Conservation (phyloP, 2,888 invertebrate species). For the Drosophila nr. perissopoda region DNA sequence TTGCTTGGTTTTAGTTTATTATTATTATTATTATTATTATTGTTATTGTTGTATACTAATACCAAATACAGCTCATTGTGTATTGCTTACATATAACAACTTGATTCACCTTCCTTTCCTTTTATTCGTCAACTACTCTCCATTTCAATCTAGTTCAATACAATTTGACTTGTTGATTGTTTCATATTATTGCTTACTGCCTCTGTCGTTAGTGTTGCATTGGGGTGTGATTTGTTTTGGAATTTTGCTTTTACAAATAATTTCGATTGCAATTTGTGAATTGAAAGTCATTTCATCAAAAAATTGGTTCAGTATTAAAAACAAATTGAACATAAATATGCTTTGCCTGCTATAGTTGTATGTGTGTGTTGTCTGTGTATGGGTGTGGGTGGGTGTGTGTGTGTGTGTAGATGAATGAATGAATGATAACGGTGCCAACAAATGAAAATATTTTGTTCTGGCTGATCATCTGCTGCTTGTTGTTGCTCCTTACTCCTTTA, state of each 20-base stretch:
- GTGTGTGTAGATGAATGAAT: slow-evolving; percentile 11
- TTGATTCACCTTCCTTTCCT: background rate
- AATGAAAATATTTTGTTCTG: slow-evolving; percentile 12
- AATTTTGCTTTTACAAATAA: slow-evolving; percentile 33
- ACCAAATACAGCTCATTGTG: slow-evolving; percentile 43
- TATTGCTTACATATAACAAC: slow-evolving; percentile 32
- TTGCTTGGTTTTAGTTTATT: slow-evolving; percentile 16
- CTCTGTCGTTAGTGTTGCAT: slow-evolving; percentile 3
- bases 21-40: slow-evolving; percentile 4
- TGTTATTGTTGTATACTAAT: slow-evolving; percentile 25
- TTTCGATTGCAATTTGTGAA: slow-evolving; percentile 34
- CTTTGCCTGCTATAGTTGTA: slow-evolving; percentile 45
- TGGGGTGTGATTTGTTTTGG: slow-evolving; percentile 26
- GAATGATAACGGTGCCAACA: slow-evolving; percentile 2
- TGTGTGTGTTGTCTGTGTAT: slow-evolving; percentile 14
- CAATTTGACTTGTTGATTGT: slow-evolving; percentile 11
- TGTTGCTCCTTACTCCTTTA: background rate
- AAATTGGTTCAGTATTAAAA: slow-evolving; percentile 32
- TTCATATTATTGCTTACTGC: slow-evolving; percentile 29
- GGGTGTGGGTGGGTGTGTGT: slow-evolving; percentile 5
- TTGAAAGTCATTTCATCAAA: slow-evolving; percentile 20
- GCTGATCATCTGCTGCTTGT: slow-evolving; percentile 2
- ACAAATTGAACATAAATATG: slow-evolving; percentile 46
- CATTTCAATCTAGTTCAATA: slow-evolving; percentile 6
- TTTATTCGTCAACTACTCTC: background rate